Conservation (phyloP, 2,888 invertebrate species). For the Drosophila limbata region DNA sequence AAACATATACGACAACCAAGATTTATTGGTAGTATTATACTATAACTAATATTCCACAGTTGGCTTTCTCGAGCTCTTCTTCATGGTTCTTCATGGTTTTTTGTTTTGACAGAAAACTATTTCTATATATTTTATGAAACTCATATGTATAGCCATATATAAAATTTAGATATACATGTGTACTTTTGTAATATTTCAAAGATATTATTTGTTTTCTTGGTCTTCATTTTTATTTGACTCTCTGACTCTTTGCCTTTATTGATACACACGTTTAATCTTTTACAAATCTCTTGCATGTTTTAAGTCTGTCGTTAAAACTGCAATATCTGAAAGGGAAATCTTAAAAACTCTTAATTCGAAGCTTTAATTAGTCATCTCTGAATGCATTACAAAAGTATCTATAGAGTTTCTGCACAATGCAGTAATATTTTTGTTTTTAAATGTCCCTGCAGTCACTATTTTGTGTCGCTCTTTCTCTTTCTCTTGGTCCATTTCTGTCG, state of each 20-base stretch:
- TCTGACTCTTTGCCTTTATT: slow-evolving; percentile 10
- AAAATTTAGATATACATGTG: slow-evolving; percentile 38
- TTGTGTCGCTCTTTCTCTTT: slow-evolving; percentile 17
- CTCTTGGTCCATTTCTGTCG: slow-evolving; percentile 11
- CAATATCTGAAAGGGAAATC: background rate
- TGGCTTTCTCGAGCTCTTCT: slow-evolving; percentile 39
- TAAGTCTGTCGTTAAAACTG: background rate
- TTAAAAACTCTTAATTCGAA: slow-evolving; percentile 1
- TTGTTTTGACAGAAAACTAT: slow-evolving; percentile 50
- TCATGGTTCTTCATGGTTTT: slow-evolving; percentile 41
- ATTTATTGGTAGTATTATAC: slow-evolving; percentile 31
- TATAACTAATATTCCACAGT: slow-evolving; percentile 27
- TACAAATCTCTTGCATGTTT: slow-evolving; percentile 39
- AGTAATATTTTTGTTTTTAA: slow-evolving; percentile 54
- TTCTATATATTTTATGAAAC: slow-evolving; percentile 57
- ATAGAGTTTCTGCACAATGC: slow-evolving; percentile 43
- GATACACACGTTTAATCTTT: slow-evolving; percentile 1
- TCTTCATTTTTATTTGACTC: slow-evolving; percentile 32
- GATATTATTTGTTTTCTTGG: slow-evolving; percentile 49
- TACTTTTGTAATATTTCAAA: slow-evolving; percentile 72
- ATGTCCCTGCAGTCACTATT: slow-evolving; percentile 9
- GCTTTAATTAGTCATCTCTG: slow-evolving; percentile 49
- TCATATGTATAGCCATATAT: slow-evolving; percentile 27
- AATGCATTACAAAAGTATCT: slow-evolving; percentile 60
- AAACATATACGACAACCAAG: slow-evolving; percentile 21